Conservation (phyloP, 2,888 invertebrate species). For the Aphodius granarius region DNA sequence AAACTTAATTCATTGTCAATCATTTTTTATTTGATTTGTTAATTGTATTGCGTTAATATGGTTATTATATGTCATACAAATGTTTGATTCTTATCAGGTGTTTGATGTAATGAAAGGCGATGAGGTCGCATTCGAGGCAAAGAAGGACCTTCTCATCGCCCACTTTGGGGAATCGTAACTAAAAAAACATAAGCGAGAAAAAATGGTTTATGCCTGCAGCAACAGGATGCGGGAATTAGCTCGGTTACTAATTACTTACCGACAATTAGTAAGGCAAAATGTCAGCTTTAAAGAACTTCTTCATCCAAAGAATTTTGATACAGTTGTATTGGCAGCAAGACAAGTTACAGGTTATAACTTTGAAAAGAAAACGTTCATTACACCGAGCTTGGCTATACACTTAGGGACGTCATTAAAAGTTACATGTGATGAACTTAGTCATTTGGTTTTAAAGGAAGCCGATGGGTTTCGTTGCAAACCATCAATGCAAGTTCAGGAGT, state of each 20-base stretch:
- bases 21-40: too few species aligned
- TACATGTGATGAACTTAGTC: conserved; percentile 33
- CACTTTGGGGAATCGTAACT: neutral
- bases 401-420: conserved; percentile 34
- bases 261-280: too few species aligned
- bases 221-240: neutral
- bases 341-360: conserved; percentile 33
- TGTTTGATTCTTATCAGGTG: too few species aligned
- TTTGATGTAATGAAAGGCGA: too few species aligned
- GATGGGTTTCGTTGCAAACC: conserved; percentile 32
- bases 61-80: too few species aligned
- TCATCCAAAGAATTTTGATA: conserved; percentile 34
- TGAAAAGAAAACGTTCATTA: conserved; percentile 33
- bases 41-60: too few species aligned
- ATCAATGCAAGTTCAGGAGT: neutral
- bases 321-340: conserved; percentile 31
- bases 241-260: neutral
- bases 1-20: too few species aligned
- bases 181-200: neutral
- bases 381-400: conserved; percentile 37
- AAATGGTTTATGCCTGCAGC: neutral
- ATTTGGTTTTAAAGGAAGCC: conserved; percentile 34
- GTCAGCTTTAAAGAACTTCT: conserved; percentile 29
- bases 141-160: neutral
- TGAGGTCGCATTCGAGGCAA: too few species aligned